These are phyloP conservation scores for Leptinotarsa rubiginosa DNA, from an alignment of 2,888 invertebrate species.

Conservation along the genomic window DNA sequence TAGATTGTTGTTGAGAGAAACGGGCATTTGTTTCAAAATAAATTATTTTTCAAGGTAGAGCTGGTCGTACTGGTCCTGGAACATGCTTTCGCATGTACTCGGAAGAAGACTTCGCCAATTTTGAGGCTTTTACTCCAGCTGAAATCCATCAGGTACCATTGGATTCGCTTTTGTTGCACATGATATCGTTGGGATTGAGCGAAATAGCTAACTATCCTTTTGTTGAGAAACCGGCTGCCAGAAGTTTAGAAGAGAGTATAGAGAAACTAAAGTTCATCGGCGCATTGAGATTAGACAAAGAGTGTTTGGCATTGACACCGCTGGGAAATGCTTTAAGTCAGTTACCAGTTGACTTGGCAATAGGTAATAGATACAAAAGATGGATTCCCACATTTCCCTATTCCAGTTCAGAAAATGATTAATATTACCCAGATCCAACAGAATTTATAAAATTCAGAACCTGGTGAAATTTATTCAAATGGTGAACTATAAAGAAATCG, in stretches of 20 bases:
- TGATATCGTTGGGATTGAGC: slow-evolving; percentile 93
- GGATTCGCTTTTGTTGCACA: slow-evolving; percentile 89
- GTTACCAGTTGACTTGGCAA: slow-evolving; percentile 92
- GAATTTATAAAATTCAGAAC: too few relatives aligned
- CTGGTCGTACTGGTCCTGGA: slow-evolving; percentile 95
- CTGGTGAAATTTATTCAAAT: too few relatives aligned
- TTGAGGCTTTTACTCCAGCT: slow-evolving; percentile 89
- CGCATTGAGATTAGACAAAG: slow-evolving; percentile 83
- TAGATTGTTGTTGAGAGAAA: too few relatives aligned
- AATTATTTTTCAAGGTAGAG: slow-evolving; percentile 74
- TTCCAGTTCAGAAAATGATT: too few relatives aligned
- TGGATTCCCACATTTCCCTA: too few relatives aligned
- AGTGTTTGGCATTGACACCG: slow-evolving; percentile 75
- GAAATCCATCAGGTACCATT: slow-evolving; percentile 95
- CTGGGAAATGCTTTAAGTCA: slow-evolving; percentile 88
- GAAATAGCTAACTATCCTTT: slow-evolving; percentile 95
- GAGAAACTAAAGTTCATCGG: slow-evolving; percentile 85
- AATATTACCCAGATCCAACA: too few relatives aligned
- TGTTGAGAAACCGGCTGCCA: slow-evolving; percentile 88
- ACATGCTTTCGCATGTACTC: slow-evolving; percentile 92
- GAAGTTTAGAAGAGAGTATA: slow-evolving; percentile 88
- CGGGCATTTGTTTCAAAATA: too few relatives aligned
- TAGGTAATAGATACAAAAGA: slow-evolving; percentile 73
- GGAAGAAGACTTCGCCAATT: slow-evolving; percentile 81
- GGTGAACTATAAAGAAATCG: too few relatives aligned